A percentile compares a stretch with the other conserved stretches of the same genome.
These are phyloP conservation scores for Eulithis testata DNA, from an alignment of 2,888 invertebrate genomes.

Conservation along the genomic window DNA sequence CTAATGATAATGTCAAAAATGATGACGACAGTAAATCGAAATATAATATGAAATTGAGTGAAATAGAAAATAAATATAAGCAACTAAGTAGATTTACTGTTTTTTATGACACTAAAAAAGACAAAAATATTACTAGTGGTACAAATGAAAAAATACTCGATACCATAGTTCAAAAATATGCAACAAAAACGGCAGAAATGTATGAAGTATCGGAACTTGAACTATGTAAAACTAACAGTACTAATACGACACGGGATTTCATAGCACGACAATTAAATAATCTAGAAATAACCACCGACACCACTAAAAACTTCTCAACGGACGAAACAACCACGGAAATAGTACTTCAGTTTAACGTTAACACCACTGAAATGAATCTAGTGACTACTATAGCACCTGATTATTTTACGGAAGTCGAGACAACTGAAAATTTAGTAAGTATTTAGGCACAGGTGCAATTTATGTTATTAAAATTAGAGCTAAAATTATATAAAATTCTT, in stretches of 20 bases:
- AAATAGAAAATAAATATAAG: conserved; percentile 21
- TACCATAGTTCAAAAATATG: background rate
- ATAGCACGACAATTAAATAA: background rate
- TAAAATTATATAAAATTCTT: too few species aligned
- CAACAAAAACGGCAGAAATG: background rate
- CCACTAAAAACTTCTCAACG: background rate
- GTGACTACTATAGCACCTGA: background rate
- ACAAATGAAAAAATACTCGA: background rate
- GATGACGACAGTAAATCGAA: conserved; percentile 4
- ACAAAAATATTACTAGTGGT: background rate
- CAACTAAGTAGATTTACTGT: conserved; percentile 20
- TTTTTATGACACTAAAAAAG: conserved; percentile 5
- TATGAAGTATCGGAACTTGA: background rate
- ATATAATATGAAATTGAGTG: background rate
- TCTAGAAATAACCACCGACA: background rate
- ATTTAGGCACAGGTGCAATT: background rate
- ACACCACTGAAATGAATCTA: background rate
- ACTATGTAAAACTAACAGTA: background rate
- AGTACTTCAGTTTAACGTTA: background rate
- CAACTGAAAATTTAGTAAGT: background rate
- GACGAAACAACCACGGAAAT: background rate
- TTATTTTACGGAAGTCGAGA: background rate
- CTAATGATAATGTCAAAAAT: background rate
- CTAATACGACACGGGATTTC: background rate
- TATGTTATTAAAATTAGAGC: too few species aligned